A percentile compares a stretch with the other conserved stretches of the same genome.
These are phyloP conservation scores for Ictalurus furcatus DNA, from an alignment of 2,113 vertebrate genomes.

Conservation along the genomic window DNA sequence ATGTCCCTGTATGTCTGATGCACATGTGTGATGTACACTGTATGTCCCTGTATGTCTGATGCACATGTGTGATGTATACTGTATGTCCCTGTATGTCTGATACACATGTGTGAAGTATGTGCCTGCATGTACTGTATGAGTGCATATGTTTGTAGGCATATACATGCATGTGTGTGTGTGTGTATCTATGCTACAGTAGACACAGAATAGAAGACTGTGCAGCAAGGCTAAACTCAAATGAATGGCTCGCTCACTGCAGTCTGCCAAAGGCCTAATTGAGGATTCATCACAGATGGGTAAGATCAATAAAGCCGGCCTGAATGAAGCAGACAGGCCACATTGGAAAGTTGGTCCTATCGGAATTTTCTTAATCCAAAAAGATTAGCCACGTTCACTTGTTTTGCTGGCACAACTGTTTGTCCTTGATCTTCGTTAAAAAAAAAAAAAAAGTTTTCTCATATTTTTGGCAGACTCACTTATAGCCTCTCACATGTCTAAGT, in stretches of 20 bases:
- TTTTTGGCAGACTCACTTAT: constrained; percentile 7
- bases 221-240: constrained; percentile 63
- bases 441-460: background rate
- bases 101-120: background rate
- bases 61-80: no score
- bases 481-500: constrained; percentile 7
- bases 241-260: constrained; percentile 64
- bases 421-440: constrained; percentile 10
- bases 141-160: background rate
- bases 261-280: constrained; percentile 68
- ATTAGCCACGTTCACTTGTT: constrained; percentile 64
- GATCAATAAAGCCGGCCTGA: constrained; percentile 71
- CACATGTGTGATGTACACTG: no score
- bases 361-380: constrained; percentile 63
- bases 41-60: no score
- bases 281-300: constrained; percentile 70
- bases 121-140: background rate
- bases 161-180: background rate
- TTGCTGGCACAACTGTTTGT: constrained; percentile 44
- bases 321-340: constrained; percentile 56
- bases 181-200: constrained; percentile 46
- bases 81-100: no score
- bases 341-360: constrained; percentile 71
- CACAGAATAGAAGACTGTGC: constrained; percentile 36
- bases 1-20: background rate